Evolutionary conservation across 2,888 invertebrate species (phyloP).

Genomic region (Rugalucina vietnamica): DNA sequence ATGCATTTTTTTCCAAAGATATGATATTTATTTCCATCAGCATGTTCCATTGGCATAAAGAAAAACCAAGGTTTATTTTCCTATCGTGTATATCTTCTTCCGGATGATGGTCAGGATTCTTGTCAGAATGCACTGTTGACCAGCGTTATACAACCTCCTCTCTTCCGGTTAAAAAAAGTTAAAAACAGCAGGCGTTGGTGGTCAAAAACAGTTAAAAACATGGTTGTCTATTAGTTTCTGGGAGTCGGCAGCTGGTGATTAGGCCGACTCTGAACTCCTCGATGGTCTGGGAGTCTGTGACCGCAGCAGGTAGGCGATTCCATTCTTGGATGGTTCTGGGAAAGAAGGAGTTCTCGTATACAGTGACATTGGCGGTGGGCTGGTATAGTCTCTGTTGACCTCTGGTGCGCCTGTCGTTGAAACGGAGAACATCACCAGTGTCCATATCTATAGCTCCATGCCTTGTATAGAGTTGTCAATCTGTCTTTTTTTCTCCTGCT

Average conservation of each 20-base stretch:
- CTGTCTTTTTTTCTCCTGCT: background rate
- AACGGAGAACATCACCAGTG: background rate
- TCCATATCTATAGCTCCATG: background rate
- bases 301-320: background rate
- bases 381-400: conserved; percentile 1
- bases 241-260: background rate
- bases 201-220: background rate
- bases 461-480: background rate
- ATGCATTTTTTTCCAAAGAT: too few relatives aligned
- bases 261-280: conserved; percentile 7
- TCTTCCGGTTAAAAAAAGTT: background rate
- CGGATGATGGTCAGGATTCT: background rate
- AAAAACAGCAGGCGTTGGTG: background rate
- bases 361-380: conserved; percentile 3
- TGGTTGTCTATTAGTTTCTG: background rate
- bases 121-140: background rate
- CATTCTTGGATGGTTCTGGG: conserved; percentile 16
- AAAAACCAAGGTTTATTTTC: too few relatives aligned
- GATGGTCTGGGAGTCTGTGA: background rate
- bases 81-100: too few relatives aligned
- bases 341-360: conserved; percentile 15
- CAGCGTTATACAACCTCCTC: background rate
- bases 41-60: too few relatives aligned
- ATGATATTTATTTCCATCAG: too few relatives aligned
- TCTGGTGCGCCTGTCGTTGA: background rate